Evolutionary conservation across 2,113 vertebrate species (phyloP).

Genomic region (Dendrocopos noguchii): DNA sequence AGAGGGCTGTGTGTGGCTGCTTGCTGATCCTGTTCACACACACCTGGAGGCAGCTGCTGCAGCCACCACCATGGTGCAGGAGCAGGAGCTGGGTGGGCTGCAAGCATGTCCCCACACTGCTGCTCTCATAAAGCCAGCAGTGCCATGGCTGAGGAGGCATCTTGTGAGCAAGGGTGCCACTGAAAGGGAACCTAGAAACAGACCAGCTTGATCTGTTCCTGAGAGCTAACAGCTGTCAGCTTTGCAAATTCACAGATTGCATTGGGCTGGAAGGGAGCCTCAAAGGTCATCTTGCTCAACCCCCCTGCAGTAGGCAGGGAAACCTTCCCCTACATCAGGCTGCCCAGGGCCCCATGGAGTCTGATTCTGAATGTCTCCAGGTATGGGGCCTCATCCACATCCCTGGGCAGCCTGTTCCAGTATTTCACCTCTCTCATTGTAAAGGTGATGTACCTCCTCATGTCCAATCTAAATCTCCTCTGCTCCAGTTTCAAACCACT

Average conservation of each 20-base stretch:
- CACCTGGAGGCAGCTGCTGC: not conserved
- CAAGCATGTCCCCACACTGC: accelerated
- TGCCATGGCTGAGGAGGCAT: not conserved
- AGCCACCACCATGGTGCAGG: not conserved
- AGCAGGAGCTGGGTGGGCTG: not conserved
- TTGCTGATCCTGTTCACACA: accelerated
- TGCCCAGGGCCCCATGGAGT: no score
- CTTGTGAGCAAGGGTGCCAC: not conserved
- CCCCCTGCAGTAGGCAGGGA: no score
- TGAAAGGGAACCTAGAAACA: not conserved
- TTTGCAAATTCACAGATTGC: not conserved
- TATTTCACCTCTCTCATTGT: no score
- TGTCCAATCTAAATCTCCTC: no score
- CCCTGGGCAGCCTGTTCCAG: no score
- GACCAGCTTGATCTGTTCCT: not conserved
- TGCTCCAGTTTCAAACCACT: no score
- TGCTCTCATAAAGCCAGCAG: not conserved
- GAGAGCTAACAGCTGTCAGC: accelerated
- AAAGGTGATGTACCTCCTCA: no score
- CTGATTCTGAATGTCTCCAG: no score
- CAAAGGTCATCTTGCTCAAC: no score
- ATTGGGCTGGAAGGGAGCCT: no score
- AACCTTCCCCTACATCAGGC: no score
- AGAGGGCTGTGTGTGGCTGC: not conserved
- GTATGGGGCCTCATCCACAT: no score